Conservation (phyloP, 1,140 invertebrate genomes). For the Ceratoteleas bidentatus region DNA sequence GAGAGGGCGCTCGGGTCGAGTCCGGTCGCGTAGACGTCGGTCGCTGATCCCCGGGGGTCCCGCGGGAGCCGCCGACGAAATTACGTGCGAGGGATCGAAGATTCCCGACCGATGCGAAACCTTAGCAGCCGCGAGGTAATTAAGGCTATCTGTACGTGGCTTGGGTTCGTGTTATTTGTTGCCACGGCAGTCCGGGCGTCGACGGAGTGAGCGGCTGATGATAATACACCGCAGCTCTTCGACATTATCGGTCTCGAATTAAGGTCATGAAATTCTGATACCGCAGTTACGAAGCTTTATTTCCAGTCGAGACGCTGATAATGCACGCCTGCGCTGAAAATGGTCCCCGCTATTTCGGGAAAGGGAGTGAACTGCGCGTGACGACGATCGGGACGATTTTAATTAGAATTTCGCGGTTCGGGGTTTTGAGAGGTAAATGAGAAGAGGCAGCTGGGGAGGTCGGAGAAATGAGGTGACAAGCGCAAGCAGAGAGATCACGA, state of each 20-base stretch:
- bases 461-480: too few relatives aligned
- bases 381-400: too few relatives aligned
- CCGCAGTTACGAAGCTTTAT: constrained; percentile 1
- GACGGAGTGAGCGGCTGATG: constrained; percentile 59
- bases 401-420: too few relatives aligned
- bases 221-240: constrained; percentile 47
- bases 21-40: constrained; percentile 45
- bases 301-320: neutral
- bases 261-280: constrained; percentile 43
- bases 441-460: too few relatives aligned
- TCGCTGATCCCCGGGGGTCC: constrained; percentile 39
- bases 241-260: constrained; percentile 54
- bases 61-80: constrained; percentile 63
- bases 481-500: too few relatives aligned
- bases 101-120: constrained; percentile 73
- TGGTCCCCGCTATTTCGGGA: too few relatives aligned
- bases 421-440: too few relatives aligned
- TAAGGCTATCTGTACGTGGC: constrained; percentile 69
- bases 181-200: constrained; percentile 35
- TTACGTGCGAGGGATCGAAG: constrained; percentile 77
- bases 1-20: constrained; percentile 24
- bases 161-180: constrained; percentile 66
- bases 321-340: neutral
- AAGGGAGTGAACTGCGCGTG: too few relatives aligned
- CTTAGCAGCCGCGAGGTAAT: constrained; percentile 70